Evolutionary conservation across 2,113 vertebrate genomes (phyloP).

Genomic region (Laticauda laticaudata): DNA sequence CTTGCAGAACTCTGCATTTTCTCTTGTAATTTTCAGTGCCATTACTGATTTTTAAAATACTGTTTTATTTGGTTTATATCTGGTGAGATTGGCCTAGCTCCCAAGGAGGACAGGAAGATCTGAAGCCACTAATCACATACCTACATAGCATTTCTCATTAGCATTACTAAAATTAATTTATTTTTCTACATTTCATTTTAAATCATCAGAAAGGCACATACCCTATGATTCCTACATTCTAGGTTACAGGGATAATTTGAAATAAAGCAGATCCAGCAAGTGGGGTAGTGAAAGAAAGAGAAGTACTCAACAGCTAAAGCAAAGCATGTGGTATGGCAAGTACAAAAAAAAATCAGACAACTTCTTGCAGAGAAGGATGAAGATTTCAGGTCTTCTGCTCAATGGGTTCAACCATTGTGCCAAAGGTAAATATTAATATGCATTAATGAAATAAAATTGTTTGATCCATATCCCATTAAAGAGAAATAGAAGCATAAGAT

Average conservation of each 20-base stretch:
- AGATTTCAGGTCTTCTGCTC: neutral
- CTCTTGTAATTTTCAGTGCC: neutral
- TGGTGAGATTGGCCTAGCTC: neutral
- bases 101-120: neutral
- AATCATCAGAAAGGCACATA: neutral
- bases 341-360: neutral
- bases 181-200: neutral
- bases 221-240: neutral
- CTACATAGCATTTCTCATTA: neutral
- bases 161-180: neutral
- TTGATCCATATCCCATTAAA: neutral
- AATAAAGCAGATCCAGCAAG: neutral
- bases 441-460: neutral
- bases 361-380: neutral
- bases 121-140: neutral
- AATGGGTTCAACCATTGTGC: neutral
- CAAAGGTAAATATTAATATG: neutral
- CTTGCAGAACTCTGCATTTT: neutral
- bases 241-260: neutral
- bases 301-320: neutral
- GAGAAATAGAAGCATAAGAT: neutral
- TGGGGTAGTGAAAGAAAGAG: neutral
- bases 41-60: neutral
- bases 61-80: neutral
- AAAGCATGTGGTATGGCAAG: neutral